These are phyloP conservation scores for Eupristina koningsbergeri DNA, from an alignment of 1,140 invertebrate species.

Conservation along the genomic window DNA sequence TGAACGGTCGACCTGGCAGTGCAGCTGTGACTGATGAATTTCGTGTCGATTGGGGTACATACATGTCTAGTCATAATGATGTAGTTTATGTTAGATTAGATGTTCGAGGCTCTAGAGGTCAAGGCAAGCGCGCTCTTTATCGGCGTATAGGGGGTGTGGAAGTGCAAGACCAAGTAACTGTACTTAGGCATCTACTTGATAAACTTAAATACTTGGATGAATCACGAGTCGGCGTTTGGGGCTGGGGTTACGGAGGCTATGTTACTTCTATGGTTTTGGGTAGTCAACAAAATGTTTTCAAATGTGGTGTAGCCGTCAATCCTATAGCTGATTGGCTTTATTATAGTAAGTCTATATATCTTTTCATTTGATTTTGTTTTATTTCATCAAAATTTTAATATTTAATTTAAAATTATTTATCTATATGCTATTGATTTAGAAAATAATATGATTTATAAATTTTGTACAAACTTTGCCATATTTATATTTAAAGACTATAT, in stretches of 20 bases:
- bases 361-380: too few species aligned
- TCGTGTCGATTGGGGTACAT: conserved; percentile 90
- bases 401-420: too few species aligned
- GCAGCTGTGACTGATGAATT: conserved; percentile 91
- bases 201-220: conserved; percentile 89
- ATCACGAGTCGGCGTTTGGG: conserved; percentile 91
- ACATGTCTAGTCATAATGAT: conserved; percentile 92
- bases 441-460: too few species aligned
- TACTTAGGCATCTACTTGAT: conserved; percentile 86
- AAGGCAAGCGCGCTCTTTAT: conserved; percentile 85
- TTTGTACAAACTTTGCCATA: too few species aligned
- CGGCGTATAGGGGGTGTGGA: conserved; percentile 87
- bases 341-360: conserved; percentile 94
- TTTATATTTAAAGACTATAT: too few species aligned
- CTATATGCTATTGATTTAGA: too few species aligned
- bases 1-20: conserved; percentile 92
- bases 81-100: conserved; percentile 92
- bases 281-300: conserved; percentile 87
- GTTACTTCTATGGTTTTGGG: conserved; percentile 91
- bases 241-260: conserved; percentile 98
- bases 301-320: conserved; percentile 93
- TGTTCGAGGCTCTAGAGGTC: conserved; percentile 87
- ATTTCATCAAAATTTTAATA: too few species aligned
- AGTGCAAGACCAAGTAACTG: conserved; percentile 90
- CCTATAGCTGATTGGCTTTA: conserved; percentile 96